These are phyloP conservation scores for Thamnophis elegans DNA, from an alignment of 2,797 vertebrate species.

Conservation along the genomic window DNA sequence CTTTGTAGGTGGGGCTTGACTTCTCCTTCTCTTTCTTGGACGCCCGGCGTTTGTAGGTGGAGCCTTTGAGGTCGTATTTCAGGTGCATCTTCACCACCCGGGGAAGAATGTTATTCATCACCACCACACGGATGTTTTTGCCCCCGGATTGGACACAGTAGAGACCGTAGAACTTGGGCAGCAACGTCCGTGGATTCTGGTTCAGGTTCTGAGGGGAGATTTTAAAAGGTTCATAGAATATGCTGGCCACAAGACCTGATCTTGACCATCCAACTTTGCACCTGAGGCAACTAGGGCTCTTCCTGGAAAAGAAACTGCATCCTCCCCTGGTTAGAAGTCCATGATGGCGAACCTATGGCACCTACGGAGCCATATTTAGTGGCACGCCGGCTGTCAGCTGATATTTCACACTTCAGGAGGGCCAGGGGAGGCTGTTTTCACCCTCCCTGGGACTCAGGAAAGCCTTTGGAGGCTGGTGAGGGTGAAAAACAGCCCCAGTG, in stretches of 20 bases:
- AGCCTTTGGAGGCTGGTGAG: too few species aligned
- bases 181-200: slow-evolving; percentile 94
- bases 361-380: too few species aligned
- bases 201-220: slow-evolving; percentile 85
- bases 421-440: too few species aligned
- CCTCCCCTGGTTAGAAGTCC: not conserved
- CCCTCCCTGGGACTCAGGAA: too few species aligned
- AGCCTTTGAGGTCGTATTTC: slow-evolving; percentile 96
- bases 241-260: not conserved
- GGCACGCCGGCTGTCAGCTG: too few species aligned
- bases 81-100: slow-evolving; percentile 96
- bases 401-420: too few species aligned
- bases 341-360: too few species aligned
- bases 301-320: not conserved
- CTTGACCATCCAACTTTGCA: not conserved
- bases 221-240: not conserved
- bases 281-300: not conserved
- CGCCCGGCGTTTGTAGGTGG: slow-evolving; percentile 93
- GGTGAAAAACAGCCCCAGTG: too few species aligned
- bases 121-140: slow-evolving; percentile 96
- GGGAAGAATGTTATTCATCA: slow-evolving; percentile 98
- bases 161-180: slow-evolving; percentile 97
- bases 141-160: slow-evolving; percentile 97
- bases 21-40: slow-evolving; percentile 97
- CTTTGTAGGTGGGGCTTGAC: slow-evolving; percentile 90